Percentiles rank a stretch among this genome's conserved stretches.
These are phyloP conservation scores for Griposia aprilina DNA, from an alignment of 2,888 invertebrate species.

Conservation along the genomic window DNA sequence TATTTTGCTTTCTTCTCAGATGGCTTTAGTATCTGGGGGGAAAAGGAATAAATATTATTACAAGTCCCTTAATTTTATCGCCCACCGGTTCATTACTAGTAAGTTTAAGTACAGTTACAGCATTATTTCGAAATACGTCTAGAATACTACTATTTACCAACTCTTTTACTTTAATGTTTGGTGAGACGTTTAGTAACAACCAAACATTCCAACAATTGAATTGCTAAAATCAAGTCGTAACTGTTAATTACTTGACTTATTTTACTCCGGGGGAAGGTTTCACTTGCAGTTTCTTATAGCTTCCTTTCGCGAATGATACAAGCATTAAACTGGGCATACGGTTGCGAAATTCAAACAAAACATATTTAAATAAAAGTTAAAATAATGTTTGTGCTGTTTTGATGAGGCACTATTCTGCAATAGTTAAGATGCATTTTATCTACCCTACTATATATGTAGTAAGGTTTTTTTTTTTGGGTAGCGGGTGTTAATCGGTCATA, in stretches of 20 bases:
- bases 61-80: not conserved
- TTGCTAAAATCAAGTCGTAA: not conserved
- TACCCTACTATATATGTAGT: too few species aligned
- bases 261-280: conserved; percentile 11
- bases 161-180: conserved; percentile 5
- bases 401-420: not conserved
- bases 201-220: conserved; percentile 6
- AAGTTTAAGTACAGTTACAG: conserved; percentile 6
- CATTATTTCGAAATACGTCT: conserved; percentile 34
- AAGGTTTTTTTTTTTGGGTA: not conserved
- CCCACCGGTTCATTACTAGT: not conserved
- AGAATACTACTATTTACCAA: conserved; percentile 27
- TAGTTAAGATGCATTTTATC: not conserved
- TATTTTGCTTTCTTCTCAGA: conserved; percentile 99
- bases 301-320: not conserved
- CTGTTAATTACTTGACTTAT: conserved; percentile 19
- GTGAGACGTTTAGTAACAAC: conserved; percentile 10
- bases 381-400: not conserved
- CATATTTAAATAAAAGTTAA: not conserved
- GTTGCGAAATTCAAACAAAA: not conserved
- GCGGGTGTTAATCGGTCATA: too few species aligned
- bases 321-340: not conserved
- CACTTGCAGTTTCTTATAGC: conserved; percentile 24
- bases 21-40: conserved; percentile 98
- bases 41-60: conserved; percentile 5